phyloP scores from a whole-genome alignment of 2,797 vertebrate species.

The Aphelocoma californica region DNA sequence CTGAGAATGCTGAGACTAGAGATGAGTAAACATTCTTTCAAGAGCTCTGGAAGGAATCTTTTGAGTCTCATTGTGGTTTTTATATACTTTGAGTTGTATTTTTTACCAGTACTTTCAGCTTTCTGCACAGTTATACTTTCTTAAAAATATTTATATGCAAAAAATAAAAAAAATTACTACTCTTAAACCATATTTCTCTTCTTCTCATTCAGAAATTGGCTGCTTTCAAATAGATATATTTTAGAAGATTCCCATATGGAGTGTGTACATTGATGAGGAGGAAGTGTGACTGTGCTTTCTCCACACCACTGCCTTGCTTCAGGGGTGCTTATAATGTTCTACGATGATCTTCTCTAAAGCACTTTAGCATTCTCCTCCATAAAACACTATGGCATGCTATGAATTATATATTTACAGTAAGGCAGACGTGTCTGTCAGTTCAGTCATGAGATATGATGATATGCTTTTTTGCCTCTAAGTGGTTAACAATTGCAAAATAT shows the following conservation, averaged over 20 bases:
- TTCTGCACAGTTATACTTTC: not conserved
- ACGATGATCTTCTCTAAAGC: not conserved
- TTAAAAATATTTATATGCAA: not conserved
- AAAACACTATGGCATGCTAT: not conserved
- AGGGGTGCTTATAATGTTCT: not conserved
- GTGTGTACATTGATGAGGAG: not conserved
- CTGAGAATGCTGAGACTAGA: not conserved
- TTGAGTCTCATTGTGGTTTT: not conserved
- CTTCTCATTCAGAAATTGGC: not conserved
- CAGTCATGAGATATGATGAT: not conserved
- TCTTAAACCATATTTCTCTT: not conserved
- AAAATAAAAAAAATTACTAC: not conserved
- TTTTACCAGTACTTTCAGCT: not conserved
- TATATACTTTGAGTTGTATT: not conserved
- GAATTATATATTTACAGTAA: not conserved
- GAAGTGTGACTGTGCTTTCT: not conserved
- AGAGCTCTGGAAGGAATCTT: not conserved
- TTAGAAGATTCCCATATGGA: not conserved
- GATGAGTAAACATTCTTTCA: not conserved
- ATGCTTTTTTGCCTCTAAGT: not conserved
- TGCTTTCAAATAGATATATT: not conserved
- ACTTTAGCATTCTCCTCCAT: not conserved
- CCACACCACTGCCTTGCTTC: not conserved
- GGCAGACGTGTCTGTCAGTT: not conserved
- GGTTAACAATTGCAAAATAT: conserved; percentile 23